Evolutionary conservation across 2,888 invertebrate species (phyloP).

Genomic region (Plagiodera versicolora): DNA sequence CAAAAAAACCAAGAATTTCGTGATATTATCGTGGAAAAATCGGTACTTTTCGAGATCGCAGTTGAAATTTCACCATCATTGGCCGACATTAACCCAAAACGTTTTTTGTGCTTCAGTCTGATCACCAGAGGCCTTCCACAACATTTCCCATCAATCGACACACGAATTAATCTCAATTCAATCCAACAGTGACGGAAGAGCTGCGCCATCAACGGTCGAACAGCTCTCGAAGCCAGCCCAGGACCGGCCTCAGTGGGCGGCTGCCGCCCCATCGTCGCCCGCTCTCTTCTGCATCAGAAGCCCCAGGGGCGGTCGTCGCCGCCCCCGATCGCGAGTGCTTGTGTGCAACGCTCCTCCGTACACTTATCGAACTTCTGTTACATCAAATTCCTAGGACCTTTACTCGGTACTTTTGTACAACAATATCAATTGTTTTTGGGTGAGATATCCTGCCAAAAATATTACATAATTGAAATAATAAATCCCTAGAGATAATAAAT

Average conservation of each 20-base stretch:
- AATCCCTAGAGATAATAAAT: constrained; percentile 46
- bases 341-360: constrained; percentile 56
- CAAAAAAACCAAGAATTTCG: no score
- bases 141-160: no score
- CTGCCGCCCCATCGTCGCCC: constrained; percentile 29
- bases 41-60: no score
- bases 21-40: no score
- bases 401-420: constrained; percentile 54
- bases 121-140: no score
- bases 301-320: constrained; percentile 25
- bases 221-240: constrained; percentile 42
- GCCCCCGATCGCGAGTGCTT: constrained; percentile 44
- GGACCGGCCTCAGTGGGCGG: constrained; percentile 35
- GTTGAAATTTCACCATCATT: no score
- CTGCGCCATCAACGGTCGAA: constrained; percentile 59
- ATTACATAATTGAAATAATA: constrained; percentile 46
- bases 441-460: constrained; percentile 57
- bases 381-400: constrained; percentile 53
- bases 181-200: constrained; percentile 61
- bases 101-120: no score
- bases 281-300: constrained; percentile 33
- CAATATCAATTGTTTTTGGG: constrained; percentile 55
- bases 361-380: constrained; percentile 51
- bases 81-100: no score
- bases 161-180: no score